These are phyloP conservation scores for Hedya salicella DNA, from an alignment of 2,888 invertebrate species.

Conservation along the genomic window DNA sequence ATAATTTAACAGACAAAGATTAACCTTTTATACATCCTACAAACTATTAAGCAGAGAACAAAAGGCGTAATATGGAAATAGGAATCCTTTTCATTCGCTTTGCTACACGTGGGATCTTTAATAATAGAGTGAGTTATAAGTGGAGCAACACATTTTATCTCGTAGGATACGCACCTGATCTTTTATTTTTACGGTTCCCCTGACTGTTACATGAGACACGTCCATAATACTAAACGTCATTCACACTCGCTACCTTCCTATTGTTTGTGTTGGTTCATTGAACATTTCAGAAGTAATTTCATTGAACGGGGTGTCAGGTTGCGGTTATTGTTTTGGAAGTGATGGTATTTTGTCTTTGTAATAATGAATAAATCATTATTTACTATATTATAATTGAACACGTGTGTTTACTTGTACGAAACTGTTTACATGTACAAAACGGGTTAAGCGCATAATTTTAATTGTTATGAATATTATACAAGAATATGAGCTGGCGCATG, in stretches of 20 bases:
- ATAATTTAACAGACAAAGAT: background rate
- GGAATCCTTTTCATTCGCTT: conserved; percentile 44
- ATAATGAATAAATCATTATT: conserved; percentile 15
- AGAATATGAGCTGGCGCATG: conserved; percentile 6
- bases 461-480: conserved; percentile 6
- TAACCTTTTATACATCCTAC: background rate
- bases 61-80: conserved; percentile 35
- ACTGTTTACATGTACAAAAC: too few relatives aligned
- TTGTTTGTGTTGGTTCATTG: conserved; percentile 43
- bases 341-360: conserved; percentile 22
- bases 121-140: conserved; percentile 56
- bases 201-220: conserved; percentile 55
- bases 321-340: conserved; percentile 21
- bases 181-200: conserved; percentile 61
- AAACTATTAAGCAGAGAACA: conserved; percentile 38
- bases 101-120: conserved; percentile 46
- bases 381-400: conserved; percentile 11
- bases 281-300: conserved; percentile 41
- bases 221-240: conserved; percentile 58
- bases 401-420: background rate
- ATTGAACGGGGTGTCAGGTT: conserved; percentile 24
- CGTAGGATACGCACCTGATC: conserved; percentile 55
- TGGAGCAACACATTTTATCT: conserved; percentile 54
- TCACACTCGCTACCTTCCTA: conserved; percentile 50
- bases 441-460: too few relatives aligned